Percentiles rank a stretch among this genome's conserved stretches.
Evolutionary conservation across 2,888 invertebrate genomes (phyloP).

Genomic region (Phrixothrix hirtus): DNA sequence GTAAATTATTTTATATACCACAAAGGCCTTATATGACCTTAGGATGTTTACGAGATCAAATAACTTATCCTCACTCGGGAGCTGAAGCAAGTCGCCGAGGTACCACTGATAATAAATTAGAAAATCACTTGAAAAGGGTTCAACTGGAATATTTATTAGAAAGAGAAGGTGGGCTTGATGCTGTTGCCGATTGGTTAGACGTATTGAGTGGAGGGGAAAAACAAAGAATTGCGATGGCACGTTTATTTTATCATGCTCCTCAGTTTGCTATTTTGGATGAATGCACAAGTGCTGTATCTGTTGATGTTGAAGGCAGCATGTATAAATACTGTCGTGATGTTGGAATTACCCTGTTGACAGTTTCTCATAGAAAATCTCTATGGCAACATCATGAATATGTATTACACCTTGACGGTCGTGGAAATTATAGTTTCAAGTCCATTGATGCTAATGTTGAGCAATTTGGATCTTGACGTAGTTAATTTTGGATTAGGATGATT

Average conservation of each 20-base stretch:
- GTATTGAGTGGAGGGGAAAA: slow-evolving; percentile 98
- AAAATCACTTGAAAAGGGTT: slow-evolving; percentile 76
- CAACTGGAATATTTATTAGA: slow-evolving; percentile 82
- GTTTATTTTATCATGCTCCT: slow-evolving; percentile 95
- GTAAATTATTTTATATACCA: slow-evolving; percentile 96
- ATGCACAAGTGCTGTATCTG: slow-evolving; percentile 97
- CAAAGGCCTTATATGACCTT: slow-evolving; percentile 98
- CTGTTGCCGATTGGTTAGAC: slow-evolving; percentile 98
- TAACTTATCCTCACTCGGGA: slow-evolving; percentile 92
- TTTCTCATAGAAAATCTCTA: slow-evolving; percentile 95
- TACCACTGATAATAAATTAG: slow-evolving; percentile 76
- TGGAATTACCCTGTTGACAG: slow-evolving; percentile 93
- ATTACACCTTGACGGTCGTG: slow-evolving; percentile 94
- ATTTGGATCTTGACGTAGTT: slow-evolving; percentile 81
- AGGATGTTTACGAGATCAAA: slow-evolving; percentile 86
- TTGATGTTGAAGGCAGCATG: slow-evolving; percentile 98
- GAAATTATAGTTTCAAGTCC: slow-evolving; percentile 81
- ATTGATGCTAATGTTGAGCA: slow-evolving; percentile 87
- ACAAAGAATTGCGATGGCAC: slow-evolving; percentile 97
- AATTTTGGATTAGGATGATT: slow-evolving; percentile 6
- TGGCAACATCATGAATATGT: slow-evolving; percentile 98
- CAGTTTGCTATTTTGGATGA: slow-evolving; percentile 99
- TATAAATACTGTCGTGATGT: slow-evolving; percentile 89
- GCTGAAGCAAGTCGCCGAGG: slow-evolving; percentile 82
- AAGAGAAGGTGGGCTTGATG: slow-evolving; percentile 87